phyloP scores from a whole-genome alignment of 2,797 vertebrate genomes.

The Nannoperca australis region DNA sequence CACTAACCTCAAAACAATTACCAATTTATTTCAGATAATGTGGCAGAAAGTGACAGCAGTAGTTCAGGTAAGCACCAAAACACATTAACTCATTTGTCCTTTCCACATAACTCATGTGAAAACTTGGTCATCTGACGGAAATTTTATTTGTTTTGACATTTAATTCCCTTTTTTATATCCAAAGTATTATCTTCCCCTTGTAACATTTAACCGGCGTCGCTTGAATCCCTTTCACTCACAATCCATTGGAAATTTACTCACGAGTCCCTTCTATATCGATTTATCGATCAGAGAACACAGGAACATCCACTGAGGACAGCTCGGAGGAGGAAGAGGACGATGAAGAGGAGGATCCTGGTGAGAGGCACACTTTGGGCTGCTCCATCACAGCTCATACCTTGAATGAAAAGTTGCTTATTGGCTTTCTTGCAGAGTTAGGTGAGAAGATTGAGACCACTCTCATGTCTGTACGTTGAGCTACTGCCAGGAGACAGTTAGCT shows the following conservation, averaged over 20 bases:
- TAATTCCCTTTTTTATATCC: background rate
- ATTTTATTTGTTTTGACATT: background rate
- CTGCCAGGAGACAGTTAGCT: background rate
- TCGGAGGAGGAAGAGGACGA: slow-evolving; percentile 78
- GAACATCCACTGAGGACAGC: slow-evolving; percentile 75
- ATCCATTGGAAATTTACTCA: background rate
- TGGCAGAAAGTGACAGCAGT: slow-evolving; percentile 71
- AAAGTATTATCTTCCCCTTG: background rate
- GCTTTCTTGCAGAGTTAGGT: background rate
- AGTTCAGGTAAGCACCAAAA: slow-evolving; percentile 70
- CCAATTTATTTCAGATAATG: slow-evolving; percentile 69
- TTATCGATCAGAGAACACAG: slow-evolving; percentile 63
- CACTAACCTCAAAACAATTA: slow-evolving; percentile 7
- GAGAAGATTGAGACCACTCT: background rate
- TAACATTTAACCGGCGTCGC: background rate
- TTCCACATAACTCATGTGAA: background rate
- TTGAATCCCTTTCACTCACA: background rate
- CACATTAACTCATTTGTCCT: background rate
- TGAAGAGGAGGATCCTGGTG: slow-evolving; percentile 67
- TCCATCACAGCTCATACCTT: background rate
- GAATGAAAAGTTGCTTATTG: background rate
- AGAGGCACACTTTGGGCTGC: slow-evolving; percentile 27
- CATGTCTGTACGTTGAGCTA: background rate
- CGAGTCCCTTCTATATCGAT: background rate
- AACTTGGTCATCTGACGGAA: background rate